Base-by-base conservation (phyloP, 2,888 invertebrate genomes). In the Hanleya hanleyi region DNA sequence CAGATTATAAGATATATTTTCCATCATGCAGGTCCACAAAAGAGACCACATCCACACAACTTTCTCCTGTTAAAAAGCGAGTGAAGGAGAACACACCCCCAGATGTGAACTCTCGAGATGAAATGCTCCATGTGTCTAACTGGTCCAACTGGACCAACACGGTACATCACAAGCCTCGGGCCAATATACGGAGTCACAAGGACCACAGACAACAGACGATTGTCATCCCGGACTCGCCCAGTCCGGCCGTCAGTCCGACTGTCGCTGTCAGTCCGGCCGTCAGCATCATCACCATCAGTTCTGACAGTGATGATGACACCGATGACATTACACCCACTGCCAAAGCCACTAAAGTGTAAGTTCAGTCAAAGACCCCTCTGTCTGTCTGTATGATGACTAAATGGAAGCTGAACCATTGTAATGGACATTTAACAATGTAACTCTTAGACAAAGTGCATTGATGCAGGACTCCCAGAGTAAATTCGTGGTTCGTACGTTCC, bases 1-100 rank as follows among this genome's bases (percentile, higher is more conserved):
- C n/a, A n/a, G n/a, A n/a, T n/a, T n/a, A n/a, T n/a, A n/a, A n/a
- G n/a, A n/a, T n/a, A 47, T 47, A 47, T 47, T 3, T 26, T 12
- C n/a, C 29, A 36, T 32, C 26, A 41, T 95, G 95, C 71, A 84
- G 84, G 74, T 81, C 79, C 51, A 82, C 76, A 18, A 87, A 86
- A 71, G 87, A 87, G 76, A 78, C 80, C 36, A 81, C 86, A 35
- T 94, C 95, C 71, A 86, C 87, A 26, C 97, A 97, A 89, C 92
- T 98, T 84, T 97, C 97, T 84, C 98, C 98, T 1, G 97, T 98
- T 35, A 98, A 98, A 92, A 98, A 98, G 90, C 94, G 98, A 26
- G 97, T 98, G 57, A 98, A 98, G 91, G 98, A 98, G 89, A 97
- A 96, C 86, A 96, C 97, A 33, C 97, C 97, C 33, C 97, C 91